Base-by-base conservation (phyloP, 2,888 invertebrate genomes). In the Drosophila paranaensis region DNA sequence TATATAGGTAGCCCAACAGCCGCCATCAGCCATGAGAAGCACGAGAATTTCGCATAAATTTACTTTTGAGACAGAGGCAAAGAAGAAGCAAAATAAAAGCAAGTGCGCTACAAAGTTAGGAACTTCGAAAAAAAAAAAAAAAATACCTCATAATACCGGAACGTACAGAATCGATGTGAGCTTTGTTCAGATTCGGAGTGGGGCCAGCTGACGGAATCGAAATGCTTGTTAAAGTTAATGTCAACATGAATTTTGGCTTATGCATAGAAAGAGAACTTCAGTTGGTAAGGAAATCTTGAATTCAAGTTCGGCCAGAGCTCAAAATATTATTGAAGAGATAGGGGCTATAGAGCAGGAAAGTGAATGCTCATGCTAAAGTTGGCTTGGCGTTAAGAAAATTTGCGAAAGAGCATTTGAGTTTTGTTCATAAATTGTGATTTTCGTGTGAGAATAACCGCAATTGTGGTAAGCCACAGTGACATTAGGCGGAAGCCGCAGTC, bases 1-100 rank as follows among this genome's bases (percentile, higher is more conserved):
- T 33, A 48, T 33, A 3, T 50, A 16, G n/a, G 30, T 16, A 33
- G 6, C 46, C 27, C 16, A 25, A 25, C 40, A 65, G 33, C 43
- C 60, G 62, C 74, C 74, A 76, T 69, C 79, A 76, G 42, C 71
- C 77, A 79, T 85, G 82, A 74, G 77, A 82, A 80, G 69, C 88
- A 85, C 88, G 88, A 88, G 86, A 82, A 82, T 58, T 80, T 83
- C 81, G 87, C 86, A 83, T 83, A 88, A 77, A 88, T 86, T 88
- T 77, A 57, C 39, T 51, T 54, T 51, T 35, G 54, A 45, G 50
- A 42, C 51, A 46, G 30, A 45, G 51, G 30, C 57, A 40, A 35
- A 53, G 61, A 61, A 42, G 69, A 55, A 51, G 51, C 30, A 46
- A 37, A 39, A 39, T 40, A 11, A 16, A 54, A 16, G 11, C 60